Evolutionary conservation across 1,140 invertebrate species (phyloP), one percentile per base, ranked within the genome.

Genomic region (Eueides isabella): DNA sequence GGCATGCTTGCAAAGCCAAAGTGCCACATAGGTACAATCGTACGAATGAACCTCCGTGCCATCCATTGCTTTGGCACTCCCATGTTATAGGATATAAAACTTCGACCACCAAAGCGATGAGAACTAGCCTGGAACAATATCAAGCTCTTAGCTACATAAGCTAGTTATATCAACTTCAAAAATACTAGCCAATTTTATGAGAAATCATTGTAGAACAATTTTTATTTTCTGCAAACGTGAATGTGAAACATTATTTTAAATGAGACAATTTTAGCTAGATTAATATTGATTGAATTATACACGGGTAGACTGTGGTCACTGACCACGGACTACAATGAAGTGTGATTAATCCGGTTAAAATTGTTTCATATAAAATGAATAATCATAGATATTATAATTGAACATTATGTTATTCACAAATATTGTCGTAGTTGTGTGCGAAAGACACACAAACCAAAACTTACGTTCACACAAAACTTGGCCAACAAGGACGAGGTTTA

Each of bases 11-110:
- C 64, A 96, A 93, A 0, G 93, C 86, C 76, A 96, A 81, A 80
- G 96, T 95, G 23, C 96, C 96, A 67, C 95, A 93, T 9, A 96
- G 91, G 81, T 96, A 97, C 29, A 94, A 93, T 44, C 96, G 92
- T 31, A 96, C 96, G 78, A 96, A 95, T 41, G 95, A 93, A 2
- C 96, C 96, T 9, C 96, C 96, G 2, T 91, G 85, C 77, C 96
- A 97, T 29, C 94, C 94, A 91, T 95, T 96, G 48, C 94, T 96
- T 81, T 94, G 92, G 12, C 94, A 94, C 77, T 95, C 95, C 88
- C 96, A 96, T 83, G 90, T 90, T 72, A 90, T 84, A 5, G 93
- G 92, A 63, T 88, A 91, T 16, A 92, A 93, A 86, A 83, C 87
- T 79, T 94, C 89, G 67, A 95, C 95, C 30, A 95, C 95, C 41